Evolutionary conservation across 2,888 invertebrate species (phyloP).

Genomic region (Theodoxus fluviatilis): DNA sequence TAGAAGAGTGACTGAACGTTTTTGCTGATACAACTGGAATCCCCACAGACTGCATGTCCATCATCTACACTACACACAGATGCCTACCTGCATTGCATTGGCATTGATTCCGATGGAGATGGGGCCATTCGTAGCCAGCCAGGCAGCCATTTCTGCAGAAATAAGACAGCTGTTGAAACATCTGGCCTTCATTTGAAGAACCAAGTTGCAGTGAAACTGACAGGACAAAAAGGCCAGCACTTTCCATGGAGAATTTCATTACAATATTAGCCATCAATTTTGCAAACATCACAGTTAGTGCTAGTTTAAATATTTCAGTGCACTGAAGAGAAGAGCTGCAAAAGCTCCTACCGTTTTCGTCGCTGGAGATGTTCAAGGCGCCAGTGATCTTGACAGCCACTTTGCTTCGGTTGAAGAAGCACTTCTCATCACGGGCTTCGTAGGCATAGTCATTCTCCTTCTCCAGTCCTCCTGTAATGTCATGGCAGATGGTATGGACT

Average conservation of each 20-base stretch:
- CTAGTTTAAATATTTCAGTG: no score
- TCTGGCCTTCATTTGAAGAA: not conserved
- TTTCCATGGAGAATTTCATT: not conserved
- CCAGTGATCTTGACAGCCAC: slow-evolving; percentile 76
- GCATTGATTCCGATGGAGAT: slow-evolving; percentile 96
- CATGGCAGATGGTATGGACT: not conserved
- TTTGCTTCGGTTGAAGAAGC: slow-evolving; percentile 73
- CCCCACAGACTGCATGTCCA: no score
- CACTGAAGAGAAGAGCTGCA: not conserved
- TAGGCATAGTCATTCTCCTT: slow-evolving; percentile 90
- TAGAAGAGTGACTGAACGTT: no score
- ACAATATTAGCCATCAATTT: no score
- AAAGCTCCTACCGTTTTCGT: slow-evolving; percentile 74
- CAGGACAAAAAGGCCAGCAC: not conserved
- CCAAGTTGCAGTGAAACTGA: not conserved
- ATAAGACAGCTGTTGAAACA: slow-evolving; percentile 4
- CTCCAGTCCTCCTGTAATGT: slow-evolving; percentile 76
- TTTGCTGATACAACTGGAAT: not conserved
- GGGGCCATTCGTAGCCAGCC: slow-evolving; percentile 88
- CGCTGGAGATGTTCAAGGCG: slow-evolving; percentile 83
- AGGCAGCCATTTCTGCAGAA: slow-evolving; percentile 79
- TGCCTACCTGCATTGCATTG: slow-evolving; percentile 81
- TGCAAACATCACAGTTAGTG: no score
- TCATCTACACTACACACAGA: not conserved
- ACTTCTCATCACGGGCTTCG: slow-evolving; percentile 81